Evolutionary conservation across 23 tunicate species (phyloP).

Genomic region (Diplosoma virens): DNA sequence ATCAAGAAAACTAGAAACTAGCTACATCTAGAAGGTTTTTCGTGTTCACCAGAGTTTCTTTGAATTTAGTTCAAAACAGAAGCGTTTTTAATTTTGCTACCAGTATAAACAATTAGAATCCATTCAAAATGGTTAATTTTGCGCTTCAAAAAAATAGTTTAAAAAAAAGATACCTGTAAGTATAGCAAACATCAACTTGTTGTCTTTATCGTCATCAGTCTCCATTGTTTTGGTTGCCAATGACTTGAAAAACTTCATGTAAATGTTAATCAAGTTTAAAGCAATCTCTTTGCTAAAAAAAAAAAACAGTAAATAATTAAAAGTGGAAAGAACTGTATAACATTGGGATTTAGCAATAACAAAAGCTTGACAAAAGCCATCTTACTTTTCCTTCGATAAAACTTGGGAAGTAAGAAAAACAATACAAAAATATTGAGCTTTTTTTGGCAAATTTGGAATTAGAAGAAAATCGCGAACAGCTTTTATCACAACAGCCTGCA

Average conservation of each 20-base stretch:
- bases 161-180: conserved; percentile 55
- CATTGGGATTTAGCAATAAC: background rate
- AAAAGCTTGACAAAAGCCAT: background rate
- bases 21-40: too few species aligned
- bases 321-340: background rate
- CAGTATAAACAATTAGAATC: background rate
- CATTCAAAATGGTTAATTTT: background rate
- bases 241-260: conserved; percentile 88
- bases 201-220: conserved; percentile 1
- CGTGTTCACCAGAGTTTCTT: too few species aligned
- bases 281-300: conserved; percentile 76
- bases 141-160: background rate
- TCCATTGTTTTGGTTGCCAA: conserved; percentile 25
- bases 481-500: conserved; percentile 69
- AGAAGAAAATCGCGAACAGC: conserved; percentile 79
- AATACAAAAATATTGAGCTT: conserved; percentile 75
- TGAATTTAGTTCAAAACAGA: background rate
- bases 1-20: too few species aligned
- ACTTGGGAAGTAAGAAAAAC: conserved; percentile 68
- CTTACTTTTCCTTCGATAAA: conserved; percentile 60
- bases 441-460: conserved; percentile 47
- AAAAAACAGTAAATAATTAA: background rate
- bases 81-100: background rate
- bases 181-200: conserved; percentile 75
- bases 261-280: conserved; percentile 48